Evolutionary conservation across 2,888 invertebrate genomes (phyloP), one percentile per base, ranked within the genome.

Genomic region (Iphiclides podalirius): DNA sequence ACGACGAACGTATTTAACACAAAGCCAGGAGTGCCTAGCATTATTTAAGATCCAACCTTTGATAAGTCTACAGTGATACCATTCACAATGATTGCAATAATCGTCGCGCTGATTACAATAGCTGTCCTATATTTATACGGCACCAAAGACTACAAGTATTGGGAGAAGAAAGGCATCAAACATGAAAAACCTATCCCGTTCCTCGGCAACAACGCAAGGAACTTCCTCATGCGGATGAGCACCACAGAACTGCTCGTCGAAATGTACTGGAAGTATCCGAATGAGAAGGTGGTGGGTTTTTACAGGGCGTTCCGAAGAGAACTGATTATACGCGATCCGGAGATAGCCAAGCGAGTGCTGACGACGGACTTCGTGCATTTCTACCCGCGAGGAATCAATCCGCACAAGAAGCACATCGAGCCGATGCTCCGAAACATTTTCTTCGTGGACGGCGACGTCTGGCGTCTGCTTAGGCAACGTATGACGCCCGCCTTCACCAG

Each of bases 71-170:
- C 4, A 20, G 3, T 20, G 20, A 20, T 6, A 4, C 20, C 20
- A 36, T 12, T 28, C 41, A 31, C 14, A 2, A 37, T 37, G 37
- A 20, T 37, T 1, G 17, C 17, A 11, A 17, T 37, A 37, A 37
- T 37, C n/a, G 11, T 16, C 11, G 99, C 79, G 99, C 9, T 63
- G 7, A 52, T 57, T 1, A 16, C 59, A 17, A 36, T 71, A 7
- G 55, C 64, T 9, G 60, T 54, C 13, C 57, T 72, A 2, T 79
- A 75, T 55, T 44, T 63, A 9, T 76, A 71, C 52, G 70, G 72
- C 12, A 70, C 69, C 4, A 61, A 64, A 14, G 70, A 61, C 43
- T 66, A 68, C 43, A 59, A 59, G 23, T 79, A 79, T 53, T 79
- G 79, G 79, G 52, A 60, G 33, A 53, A 63, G 26, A 66, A 64